Base-by-base conservation (phyloP, 2,888 invertebrate genomes). In the Daptonema setosum region DNA sequence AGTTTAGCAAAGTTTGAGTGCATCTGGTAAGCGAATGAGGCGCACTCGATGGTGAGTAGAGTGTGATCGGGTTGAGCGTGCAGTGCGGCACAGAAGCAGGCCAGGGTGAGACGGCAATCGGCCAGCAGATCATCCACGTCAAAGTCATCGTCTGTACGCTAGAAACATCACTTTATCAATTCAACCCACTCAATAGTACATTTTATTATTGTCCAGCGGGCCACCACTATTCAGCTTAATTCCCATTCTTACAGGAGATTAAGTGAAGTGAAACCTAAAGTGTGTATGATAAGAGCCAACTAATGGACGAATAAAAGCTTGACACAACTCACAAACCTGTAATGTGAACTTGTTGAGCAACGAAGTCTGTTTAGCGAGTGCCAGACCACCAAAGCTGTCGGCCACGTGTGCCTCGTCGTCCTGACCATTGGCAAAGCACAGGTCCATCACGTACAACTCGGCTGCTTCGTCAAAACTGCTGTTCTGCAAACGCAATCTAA, bases 381-480 rank as follows among this genome's bases (percentile, higher is more conserved):
- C 86, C 70, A 90, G 79, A 56, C 85, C 83, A 1, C 88, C 87
- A 91, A 91, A 91, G 0, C 91, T 85, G 73, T 88, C 87, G 58
- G 88, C 78, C 54, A 90, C 78, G 55, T 78, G 75, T 1, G 81
- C 20, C 2, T 25, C 3, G 1, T 68, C n/a, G 28, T 28, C 28
- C n/a, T n/a, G n/a, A 26, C 24, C 17, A 25, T 2, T 83, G 71
- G 83, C 83, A 30, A 85, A 77, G 61, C 84, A 81, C 28, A 91
- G 75, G 73, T 93, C 91, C 64, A 82, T 74, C 56, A 81, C 77
- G 69, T 87, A 90, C 71, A 82, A 87, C 25, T 28, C 14, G 20
- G 24, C 8, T 5, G 50, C 25, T 14, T 26, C 5, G 2, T 25
- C 3, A 14, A 50, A 50, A 50, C 26, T 26, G 26, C 22, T 45